These are phyloP conservation scores for Tautogolabrus adspersus DNA, from an alignment of 2,113 vertebrate species.

Conservation along the genomic window DNA sequence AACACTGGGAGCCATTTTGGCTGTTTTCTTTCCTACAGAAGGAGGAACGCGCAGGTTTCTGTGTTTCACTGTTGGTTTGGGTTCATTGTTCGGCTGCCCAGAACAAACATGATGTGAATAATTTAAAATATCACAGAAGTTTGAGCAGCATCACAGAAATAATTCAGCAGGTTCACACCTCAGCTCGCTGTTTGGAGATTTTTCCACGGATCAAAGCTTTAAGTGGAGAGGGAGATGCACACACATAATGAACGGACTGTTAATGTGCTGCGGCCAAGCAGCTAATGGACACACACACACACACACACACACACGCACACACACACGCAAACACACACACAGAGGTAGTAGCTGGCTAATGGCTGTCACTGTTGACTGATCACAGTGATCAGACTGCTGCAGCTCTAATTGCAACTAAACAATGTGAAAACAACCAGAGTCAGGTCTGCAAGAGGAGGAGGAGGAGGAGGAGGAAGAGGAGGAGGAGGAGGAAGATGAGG, in stretches of 20 bases:
- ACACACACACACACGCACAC: conserved; percentile 28
- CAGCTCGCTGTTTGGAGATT: conserved; percentile 57
- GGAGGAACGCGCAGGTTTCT: conserved; percentile 11
- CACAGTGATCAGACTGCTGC: conserved; percentile 71
- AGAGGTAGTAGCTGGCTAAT: conserved; percentile 61
- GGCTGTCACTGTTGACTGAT: conserved; percentile 75
- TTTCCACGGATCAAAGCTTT: conserved; percentile 68
- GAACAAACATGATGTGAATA: conserved; percentile 39
- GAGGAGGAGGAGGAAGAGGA: background rate
- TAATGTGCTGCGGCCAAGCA: conserved; percentile 95
- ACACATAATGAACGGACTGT: conserved; percentile 94
- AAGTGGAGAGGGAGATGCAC: conserved; percentile 76
- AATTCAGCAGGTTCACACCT: conserved; percentile 58
- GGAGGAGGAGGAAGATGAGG: background rate
- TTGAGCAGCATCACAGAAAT: conserved; percentile 38
- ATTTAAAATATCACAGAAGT: conserved; percentile 38
- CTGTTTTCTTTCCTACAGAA: background rate
- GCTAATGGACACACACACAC: conserved; percentile 87
- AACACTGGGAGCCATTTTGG: background rate
- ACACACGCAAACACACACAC: conserved; percentile 31
- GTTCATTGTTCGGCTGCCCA: conserved; percentile 22
- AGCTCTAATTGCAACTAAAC: conserved; percentile 74
- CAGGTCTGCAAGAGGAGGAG: conserved; percentile 21
- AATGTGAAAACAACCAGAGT: conserved; percentile 67
- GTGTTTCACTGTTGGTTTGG: conserved; percentile 1